Evolutionary conservation across 2,113 vertebrate species (phyloP).

Genomic region (Thymallus thymallus): DNA sequence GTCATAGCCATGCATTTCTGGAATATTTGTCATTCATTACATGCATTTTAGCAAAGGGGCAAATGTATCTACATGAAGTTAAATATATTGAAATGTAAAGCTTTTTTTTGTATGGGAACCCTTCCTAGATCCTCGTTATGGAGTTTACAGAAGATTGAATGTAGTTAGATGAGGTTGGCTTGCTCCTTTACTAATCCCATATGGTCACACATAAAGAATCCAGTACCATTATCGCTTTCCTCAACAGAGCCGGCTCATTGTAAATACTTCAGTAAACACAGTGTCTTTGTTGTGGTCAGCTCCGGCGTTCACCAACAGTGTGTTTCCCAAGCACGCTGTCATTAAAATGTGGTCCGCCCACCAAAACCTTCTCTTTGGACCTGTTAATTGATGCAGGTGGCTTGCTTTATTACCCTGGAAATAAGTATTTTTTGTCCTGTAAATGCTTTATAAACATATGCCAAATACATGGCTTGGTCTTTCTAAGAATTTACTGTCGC

Average conservation of each 20-base stretch:
- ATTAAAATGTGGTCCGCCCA: slow-evolving; percentile 52
- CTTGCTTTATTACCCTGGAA: slow-evolving; percentile 45
- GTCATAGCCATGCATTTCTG: too few relatives aligned
- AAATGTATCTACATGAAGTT: too few relatives aligned
- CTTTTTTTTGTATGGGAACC: neutral
- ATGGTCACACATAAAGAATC: slow-evolving; percentile 33
- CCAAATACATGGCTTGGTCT: slow-evolving; percentile 34
- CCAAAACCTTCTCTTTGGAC: slow-evolving; percentile 48
- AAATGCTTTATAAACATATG: slow-evolving; percentile 45
- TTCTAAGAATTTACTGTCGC: neutral
- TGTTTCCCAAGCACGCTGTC: slow-evolving; percentile 36
- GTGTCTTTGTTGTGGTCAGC: slow-evolving; percentile 54
- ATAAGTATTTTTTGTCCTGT: slow-evolving; percentile 37
- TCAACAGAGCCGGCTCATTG: slow-evolving; percentile 28
- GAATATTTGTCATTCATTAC: too few relatives aligned
- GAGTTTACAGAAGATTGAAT: slow-evolving; percentile 27
- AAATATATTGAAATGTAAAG: too few relatives aligned
- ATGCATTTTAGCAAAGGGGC: too few relatives aligned
- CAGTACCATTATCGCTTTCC: slow-evolving; percentile 6
- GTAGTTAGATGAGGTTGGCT: slow-evolving; percentile 9
- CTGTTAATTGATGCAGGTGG: slow-evolving; percentile 60
- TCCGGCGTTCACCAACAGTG: slow-evolving; percentile 33
- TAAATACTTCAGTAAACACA: slow-evolving; percentile 58
- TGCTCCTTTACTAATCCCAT: slow-evolving; percentile 24
- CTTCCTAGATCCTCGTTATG: neutral